Evolutionary conservation across 2,113 vertebrate species (phyloP).

Genomic region (Lophura nycthemera): DNA sequence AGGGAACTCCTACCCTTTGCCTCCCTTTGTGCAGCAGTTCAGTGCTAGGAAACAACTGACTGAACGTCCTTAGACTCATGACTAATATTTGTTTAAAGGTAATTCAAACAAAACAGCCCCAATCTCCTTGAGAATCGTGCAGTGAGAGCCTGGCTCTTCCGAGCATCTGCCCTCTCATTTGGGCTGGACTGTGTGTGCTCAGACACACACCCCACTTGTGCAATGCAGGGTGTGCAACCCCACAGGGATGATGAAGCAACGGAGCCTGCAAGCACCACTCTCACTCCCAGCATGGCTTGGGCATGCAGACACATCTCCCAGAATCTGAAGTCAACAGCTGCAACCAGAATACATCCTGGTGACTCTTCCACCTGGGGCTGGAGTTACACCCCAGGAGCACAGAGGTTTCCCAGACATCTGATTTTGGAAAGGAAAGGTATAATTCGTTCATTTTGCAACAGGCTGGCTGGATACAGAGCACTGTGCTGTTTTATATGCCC

Average conservation of each 20-base stretch:
- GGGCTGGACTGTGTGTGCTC: neutral
- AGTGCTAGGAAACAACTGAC: neutral
- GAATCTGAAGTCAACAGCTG: neutral
- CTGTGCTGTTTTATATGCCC: neutral
- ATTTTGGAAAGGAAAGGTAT: neutral
- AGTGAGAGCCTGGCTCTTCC: neutral
- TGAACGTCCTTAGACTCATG: neutral
- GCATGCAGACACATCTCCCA: neutral
- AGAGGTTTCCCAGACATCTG: neutral
- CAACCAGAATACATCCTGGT: neutral
- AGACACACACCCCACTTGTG: neutral
- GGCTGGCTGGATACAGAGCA: neutral
- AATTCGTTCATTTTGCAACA: neutral
- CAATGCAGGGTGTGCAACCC: neutral
- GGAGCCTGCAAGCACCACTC: accelerated
- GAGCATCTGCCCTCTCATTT: neutral
- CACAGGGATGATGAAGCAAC: neutral
- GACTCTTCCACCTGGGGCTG: neutral
- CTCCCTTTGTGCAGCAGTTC: neutral
- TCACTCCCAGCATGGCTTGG: neutral
- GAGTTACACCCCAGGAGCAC: neutral
- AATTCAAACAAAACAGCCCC: neutral
- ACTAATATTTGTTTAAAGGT: neutral
- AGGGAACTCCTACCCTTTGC: neutral
- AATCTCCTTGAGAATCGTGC: neutral